Conservation (phyloP, 2,113 vertebrate genomes). For the Anoplopoma fimbria region DNA sequence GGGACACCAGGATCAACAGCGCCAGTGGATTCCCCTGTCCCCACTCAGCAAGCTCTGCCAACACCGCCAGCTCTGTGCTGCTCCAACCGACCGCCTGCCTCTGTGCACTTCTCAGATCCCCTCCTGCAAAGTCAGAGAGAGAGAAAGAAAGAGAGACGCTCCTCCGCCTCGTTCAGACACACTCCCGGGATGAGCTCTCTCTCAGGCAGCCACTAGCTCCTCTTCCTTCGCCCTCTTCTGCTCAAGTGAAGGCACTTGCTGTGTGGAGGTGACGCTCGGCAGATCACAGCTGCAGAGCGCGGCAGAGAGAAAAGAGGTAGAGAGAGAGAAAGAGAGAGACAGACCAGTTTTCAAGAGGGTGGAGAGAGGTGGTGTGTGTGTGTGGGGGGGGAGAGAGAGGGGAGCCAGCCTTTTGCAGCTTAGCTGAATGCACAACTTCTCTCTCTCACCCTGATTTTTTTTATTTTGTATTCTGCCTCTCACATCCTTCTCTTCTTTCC, state of each 20-base stretch:
- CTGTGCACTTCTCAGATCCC: constrained; percentile 51
- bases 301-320: constrained; percentile 61
- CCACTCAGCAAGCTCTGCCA: constrained; percentile 54
- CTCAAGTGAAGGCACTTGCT: constrained; percentile 80
- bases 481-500: constrained; percentile 40
- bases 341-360: constrained; percentile 68
- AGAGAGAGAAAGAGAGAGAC: constrained; percentile 31
- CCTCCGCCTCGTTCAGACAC: neutral
- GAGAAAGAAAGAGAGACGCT: constrained; percentile 26
- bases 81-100: constrained; percentile 43
- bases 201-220: constrained; percentile 50
- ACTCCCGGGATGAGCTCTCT: constrained; percentile 17
- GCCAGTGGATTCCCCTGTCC: constrained; percentile 49
- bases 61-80: constrained; percentile 44
- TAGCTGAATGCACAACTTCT: constrained; percentile 81
- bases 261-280: constrained; percentile 76
- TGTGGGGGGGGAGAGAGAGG: constrained; percentile 31
- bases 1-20: constrained; percentile 62
- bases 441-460: constrained; percentile 52
- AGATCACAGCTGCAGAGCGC: constrained; percentile 80
- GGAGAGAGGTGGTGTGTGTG: constrained; percentile 62
- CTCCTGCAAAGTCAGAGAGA: constrained; percentile 52
- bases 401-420: constrained; percentile 70
- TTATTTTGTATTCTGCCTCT: constrained; percentile 1
- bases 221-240: constrained; percentile 63